phyloP scores from a whole-genome alignment of 2,888 invertebrate genomes.

The Orthonevra nobilis region DNA sequence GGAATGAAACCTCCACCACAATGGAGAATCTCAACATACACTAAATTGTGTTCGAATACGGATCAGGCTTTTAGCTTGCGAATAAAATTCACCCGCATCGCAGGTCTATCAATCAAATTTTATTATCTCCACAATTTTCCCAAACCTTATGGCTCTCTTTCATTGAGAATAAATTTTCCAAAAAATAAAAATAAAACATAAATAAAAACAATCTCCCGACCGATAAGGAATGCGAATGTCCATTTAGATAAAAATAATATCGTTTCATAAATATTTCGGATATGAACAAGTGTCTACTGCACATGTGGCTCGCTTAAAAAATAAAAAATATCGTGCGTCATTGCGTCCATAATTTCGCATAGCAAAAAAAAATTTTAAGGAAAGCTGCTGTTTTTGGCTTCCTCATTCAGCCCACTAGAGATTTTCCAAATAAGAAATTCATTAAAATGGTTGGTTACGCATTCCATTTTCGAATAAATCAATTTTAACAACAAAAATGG shows the following conservation, averaged over 20 bases:
- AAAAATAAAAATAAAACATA: conserved; percentile 20
- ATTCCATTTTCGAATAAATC: conserved; percentile 28
- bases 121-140: conserved; percentile 46
- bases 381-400: too few relatives aligned
- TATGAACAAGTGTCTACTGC: conserved; percentile 33
- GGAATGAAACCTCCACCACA: too few relatives aligned
- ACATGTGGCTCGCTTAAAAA: conserved; percentile 35
- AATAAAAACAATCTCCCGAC: conserved; percentile 14
- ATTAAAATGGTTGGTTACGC: conserved; percentile 23
- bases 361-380: too few relatives aligned
- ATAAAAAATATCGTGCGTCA: conserved; percentile 34
- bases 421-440: not conserved
- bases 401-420: too few relatives aligned
- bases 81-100: conserved; percentile 37
- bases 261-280: conserved; percentile 34
- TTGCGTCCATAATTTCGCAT: too few relatives aligned
- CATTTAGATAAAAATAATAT: conserved; percentile 31
- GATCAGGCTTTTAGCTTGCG: conserved; percentile 26
- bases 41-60: too few relatives aligned
- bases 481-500: conserved; percentile 4
- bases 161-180: conserved; percentile 37
- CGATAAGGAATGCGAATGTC: conserved; percentile 46
- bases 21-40: too few relatives aligned
- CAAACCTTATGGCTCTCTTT: conserved; percentile 10
- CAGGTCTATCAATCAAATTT: conserved; percentile 61